Conservation (phyloP, 2,888 invertebrate genomes). For the Pecten maximus region DNA sequence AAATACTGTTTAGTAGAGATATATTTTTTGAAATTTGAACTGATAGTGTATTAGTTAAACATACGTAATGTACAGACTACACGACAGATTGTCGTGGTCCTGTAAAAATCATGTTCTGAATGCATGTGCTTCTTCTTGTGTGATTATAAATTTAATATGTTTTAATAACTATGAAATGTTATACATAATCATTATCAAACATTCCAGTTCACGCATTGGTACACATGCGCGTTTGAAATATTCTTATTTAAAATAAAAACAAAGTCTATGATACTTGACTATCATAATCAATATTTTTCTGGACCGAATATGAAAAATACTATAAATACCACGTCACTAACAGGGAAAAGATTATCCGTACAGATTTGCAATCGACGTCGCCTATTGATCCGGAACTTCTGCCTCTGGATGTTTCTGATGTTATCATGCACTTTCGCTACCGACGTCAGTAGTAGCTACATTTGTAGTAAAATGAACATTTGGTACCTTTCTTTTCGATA, state of each 20-base stretch:
- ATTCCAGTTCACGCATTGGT: neutral
- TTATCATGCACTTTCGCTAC: neutral
- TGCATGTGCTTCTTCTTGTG: too few species aligned
- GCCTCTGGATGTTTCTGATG: conserved; percentile 32
- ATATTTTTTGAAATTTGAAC: too few species aligned
- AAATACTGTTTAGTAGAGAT: too few species aligned
- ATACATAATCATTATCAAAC: neutral
- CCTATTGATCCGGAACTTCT: neutral
- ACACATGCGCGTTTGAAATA: neutral
- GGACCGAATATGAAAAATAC: neutral
- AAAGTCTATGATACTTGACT: neutral
- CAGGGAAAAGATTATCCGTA: neutral
- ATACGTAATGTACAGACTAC: too few species aligned
- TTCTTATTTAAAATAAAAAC: neutral
- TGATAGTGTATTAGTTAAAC: too few species aligned
- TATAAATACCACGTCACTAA: neutral
- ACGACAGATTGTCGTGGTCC: too few species aligned
- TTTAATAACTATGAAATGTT: neutral
- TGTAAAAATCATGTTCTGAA: too few species aligned
- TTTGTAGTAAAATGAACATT: neutral
- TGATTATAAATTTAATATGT: too few species aligned
- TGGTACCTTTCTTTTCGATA: neutral
- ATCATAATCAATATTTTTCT: neutral
- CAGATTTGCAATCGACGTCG: neutral
- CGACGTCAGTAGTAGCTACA: neutral